A percentile compares a stretch with the other conserved stretches of the same genome.
Conservation (phyloP, 2,888 invertebrate species). For the Rhagophthalmus giganteus region DNA sequence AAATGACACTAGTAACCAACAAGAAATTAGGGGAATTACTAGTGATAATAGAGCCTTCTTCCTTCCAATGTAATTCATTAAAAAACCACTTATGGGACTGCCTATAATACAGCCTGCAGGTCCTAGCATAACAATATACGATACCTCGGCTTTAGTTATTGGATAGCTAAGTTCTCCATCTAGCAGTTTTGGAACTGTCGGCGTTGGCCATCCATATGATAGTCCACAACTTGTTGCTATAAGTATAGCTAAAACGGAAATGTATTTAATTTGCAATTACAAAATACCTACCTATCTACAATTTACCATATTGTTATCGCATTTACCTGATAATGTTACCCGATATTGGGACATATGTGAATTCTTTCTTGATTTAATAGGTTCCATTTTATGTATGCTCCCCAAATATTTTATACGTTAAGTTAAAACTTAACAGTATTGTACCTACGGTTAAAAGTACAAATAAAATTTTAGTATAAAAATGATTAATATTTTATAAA, state of each 20-base stretch:
- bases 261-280: too few species aligned
- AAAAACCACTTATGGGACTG: slow-evolving; percentile 28
- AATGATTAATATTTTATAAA: too few species aligned
- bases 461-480: too few species aligned
- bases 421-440: too few species aligned
- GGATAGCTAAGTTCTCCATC: slow-evolving; percentile 24
- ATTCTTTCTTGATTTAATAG: too few species aligned
- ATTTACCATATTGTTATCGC: too few species aligned
- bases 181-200: slow-evolving; percentile 34
- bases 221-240: slow-evolving; percentile 30
- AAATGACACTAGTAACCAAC: slow-evolving; percentile 40
- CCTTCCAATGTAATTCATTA: slow-evolving; percentile 45
- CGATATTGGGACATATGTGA: too few species aligned
- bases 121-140: slow-evolving; percentile 34
- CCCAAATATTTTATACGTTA: too few species aligned
- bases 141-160: slow-evolving; percentile 30
- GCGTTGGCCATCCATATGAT: slow-evolving; percentile 36
- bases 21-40: slow-evolving; percentile 41
- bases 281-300: too few species aligned
- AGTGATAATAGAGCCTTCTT: slow-evolving; percentile 42
- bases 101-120: slow-evolving; percentile 31
- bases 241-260: slow-evolving; percentile 31
- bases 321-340: too few species aligned
- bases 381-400: too few species aligned
- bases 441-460: too few species aligned